phyloP scores from a whole-genome alignment of 2,888 invertebrate genomes.

The Nineta flava region DNA sequence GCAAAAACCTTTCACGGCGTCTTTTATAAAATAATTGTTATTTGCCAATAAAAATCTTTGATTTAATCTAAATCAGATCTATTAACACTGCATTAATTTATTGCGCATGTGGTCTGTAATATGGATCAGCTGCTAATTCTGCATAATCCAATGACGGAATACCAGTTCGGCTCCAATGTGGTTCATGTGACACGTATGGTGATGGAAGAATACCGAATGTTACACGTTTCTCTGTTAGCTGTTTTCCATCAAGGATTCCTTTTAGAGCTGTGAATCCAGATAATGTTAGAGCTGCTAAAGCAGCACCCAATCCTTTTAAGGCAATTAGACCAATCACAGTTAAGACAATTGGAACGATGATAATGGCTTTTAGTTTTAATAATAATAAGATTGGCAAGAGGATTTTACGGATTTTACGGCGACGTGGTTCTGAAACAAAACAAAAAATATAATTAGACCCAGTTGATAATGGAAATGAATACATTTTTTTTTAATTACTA shows the following conservation, averaged over 20 bases:
- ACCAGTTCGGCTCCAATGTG: conserved; percentile 20
- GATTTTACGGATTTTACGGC: conserved; percentile 41
- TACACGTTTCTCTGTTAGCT: conserved; percentile 17
- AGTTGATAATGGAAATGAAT: background rate
- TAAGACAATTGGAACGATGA: conserved; percentile 42
- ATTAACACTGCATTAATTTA: too few species aligned
- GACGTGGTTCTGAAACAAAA: conserved; percentile 33
- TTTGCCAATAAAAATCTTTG: too few species aligned
- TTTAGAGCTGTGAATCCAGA: conserved; percentile 31
- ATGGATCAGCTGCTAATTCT: conserved; percentile 3
- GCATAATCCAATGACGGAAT: conserved; percentile 3
- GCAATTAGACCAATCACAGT: conserved; percentile 44
- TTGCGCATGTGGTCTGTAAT: conserved; percentile 1
- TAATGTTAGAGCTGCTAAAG: conserved; percentile 41
- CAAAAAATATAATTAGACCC: background rate
- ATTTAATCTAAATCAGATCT: too few species aligned
- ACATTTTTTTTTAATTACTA: background rate
- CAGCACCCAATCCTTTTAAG: conserved; percentile 45
- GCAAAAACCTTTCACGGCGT: too few species aligned
- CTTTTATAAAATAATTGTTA: too few species aligned
- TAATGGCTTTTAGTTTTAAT: conserved; percentile 42
- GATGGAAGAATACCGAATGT: conserved; percentile 25
- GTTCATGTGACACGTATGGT: conserved; percentile 13
- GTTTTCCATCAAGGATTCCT: conserved; percentile 20
- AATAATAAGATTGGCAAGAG: conserved; percentile 43